Percentiles rank a stretch among this genome's conserved stretches.
Conservation (phyloP, 2,113 vertebrate species). For the Tachysurus vachellii region DNA sequence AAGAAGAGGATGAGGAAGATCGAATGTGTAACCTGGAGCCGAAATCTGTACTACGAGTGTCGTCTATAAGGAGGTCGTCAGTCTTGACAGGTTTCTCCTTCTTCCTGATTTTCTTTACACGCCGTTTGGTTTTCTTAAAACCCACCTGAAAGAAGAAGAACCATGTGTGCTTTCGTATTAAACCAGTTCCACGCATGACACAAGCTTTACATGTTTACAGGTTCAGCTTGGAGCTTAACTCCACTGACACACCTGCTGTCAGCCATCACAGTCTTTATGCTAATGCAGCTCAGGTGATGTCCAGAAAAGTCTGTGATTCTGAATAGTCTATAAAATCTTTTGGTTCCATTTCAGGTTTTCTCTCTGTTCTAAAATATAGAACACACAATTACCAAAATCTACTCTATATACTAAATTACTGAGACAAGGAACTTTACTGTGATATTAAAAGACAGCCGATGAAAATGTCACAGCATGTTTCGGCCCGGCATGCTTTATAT, state of each 20-base stretch:
- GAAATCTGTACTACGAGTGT: constrained; percentile 77
- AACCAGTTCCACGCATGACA: neutral
- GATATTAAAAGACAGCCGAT: neutral
- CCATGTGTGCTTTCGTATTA: neutral
- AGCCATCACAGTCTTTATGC: neutral
- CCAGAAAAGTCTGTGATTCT: too few species aligned
- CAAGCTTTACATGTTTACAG: neutral
- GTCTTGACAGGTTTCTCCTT: constrained; percentile 71
- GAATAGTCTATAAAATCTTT: too few species aligned
- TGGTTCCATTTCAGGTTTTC: neutral
- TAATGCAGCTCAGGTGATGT: neutral
- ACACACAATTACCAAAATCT: neutral
- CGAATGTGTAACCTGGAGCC: constrained; percentile 75
- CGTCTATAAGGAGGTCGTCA: constrained; percentile 67
- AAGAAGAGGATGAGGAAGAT: neutral
- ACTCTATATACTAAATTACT: neutral
- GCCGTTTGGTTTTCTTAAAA: constrained; percentile 84
- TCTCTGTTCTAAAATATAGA: neutral
- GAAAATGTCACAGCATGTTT: neutral
- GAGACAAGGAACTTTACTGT: too few species aligned
- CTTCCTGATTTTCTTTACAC: constrained; percentile 85
- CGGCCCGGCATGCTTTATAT: neutral
- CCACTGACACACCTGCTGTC: neutral
- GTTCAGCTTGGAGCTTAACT: neutral
- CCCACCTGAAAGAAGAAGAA: constrained; percentile 63